These are phyloP conservation scores for western clawed frog (Xenopus tropicalis) DNA, from an alignment of 2,113 vertebrate genomes.

Conservation along the genomic window UCB_Xtro_10.0 CM004445.2:101354501-101355000, in stretches of 20 bases:
- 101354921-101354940: conserved; percentile 17
- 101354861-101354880: conserved; percentile 69
- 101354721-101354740: no score
- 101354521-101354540: background rate
- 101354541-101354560: background rate
- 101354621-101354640: no score
- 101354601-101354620: background rate
- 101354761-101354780: no score
- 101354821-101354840: conserved; percentile 64
- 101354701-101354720: no score
- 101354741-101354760: no score
- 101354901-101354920: conserved; percentile 72
- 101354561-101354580: background rate
- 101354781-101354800: conserved; percentile 55
- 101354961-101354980: background rate
- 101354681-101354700: no score
- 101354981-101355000: conserved; percentile 7
- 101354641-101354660: no score
- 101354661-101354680: no score
- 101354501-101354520: background rate
- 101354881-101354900: conserved; percentile 68
- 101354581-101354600: background rate
- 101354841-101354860: conserved; percentile 59
- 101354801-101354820: conserved; percentile 60
- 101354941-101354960: conserved; percentile 3